phyloP scores from a whole-genome alignment of 1,140 invertebrate species.

The Brachionus koreanus region DNA sequence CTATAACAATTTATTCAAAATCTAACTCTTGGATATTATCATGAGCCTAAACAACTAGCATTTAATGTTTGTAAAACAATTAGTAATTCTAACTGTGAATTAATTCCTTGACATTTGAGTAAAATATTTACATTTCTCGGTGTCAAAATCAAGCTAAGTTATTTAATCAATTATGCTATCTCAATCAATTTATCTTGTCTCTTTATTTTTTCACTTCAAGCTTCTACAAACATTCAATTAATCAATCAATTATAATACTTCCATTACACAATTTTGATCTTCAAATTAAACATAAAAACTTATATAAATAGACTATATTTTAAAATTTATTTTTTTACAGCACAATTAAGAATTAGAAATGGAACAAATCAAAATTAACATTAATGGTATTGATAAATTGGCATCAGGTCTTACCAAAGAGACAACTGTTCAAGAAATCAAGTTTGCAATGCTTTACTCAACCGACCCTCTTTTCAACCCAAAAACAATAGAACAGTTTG shows the following conservation, averaged over 20 bases:
- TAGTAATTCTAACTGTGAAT: neutral
- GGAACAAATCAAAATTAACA: neutral
- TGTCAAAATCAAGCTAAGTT: neutral
- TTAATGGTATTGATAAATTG: neutral
- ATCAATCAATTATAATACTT: slow-evolving; percentile 1
- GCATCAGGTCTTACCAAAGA: neutral
- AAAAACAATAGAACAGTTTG: neutral
- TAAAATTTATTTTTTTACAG: no score
- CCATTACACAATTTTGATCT: neutral
- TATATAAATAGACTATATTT: no score
- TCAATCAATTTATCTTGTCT: slow-evolving; percentile 8
- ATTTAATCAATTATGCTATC: neutral
- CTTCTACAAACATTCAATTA: neutral
- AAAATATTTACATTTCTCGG: neutral
- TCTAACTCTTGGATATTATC: neutral
- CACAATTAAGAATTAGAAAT: neutral
- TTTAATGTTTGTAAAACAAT: neutral
- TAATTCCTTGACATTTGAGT: neutral
- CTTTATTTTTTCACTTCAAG: neutral
- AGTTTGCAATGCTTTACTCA: slow-evolving; percentile 6
- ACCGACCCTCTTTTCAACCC: neutral
- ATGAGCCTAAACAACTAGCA: neutral
- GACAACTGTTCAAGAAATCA: neutral
- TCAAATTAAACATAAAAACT: neutral
- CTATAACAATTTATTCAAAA: neutral